A percentile compares a stretch with the other conserved stretches of the same genome.
Conservation (phyloP, 2,113 vertebrate species). For the Anhinga rufa region DNA sequence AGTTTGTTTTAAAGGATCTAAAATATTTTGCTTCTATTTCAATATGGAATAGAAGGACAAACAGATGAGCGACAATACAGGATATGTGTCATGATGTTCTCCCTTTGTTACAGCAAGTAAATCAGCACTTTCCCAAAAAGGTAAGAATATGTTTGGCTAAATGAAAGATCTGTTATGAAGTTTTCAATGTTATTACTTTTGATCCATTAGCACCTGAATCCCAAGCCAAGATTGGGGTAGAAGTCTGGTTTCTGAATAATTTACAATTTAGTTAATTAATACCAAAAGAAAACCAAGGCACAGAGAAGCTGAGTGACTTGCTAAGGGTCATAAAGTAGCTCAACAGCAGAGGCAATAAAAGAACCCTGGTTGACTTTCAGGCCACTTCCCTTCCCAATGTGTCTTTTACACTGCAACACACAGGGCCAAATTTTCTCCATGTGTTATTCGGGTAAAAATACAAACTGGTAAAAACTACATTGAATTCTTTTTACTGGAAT, state of each 20-base stretch:
- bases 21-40: background rate
- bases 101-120: background rate
- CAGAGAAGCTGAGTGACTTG: background rate
- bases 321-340: conserved; percentile 22
- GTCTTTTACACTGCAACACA: background rate
- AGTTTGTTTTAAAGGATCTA: background rate
- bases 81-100: background rate
- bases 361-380: conserved; percentile 4
- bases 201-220: background rate
- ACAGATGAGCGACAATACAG: background rate
- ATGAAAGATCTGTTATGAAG: background rate
- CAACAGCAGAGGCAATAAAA: conserved; percentile 3
- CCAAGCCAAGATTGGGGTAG: background rate
- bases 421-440: background rate
- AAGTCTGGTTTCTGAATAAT: background rate
- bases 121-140: background rate
- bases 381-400: background rate
- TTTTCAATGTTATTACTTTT: background rate
- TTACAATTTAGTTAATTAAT: conserved; percentile 50
- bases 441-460: background rate
- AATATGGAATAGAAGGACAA: background rate
- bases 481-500: background rate
- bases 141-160: background rate
- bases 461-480: background rate
- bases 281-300: conserved; percentile 21